A percentile compares a stretch with the other conserved stretches of the same genome.
Conservation (phyloP, 2,797 vertebrate genomes). For the Serranus cabrilla region DNA sequence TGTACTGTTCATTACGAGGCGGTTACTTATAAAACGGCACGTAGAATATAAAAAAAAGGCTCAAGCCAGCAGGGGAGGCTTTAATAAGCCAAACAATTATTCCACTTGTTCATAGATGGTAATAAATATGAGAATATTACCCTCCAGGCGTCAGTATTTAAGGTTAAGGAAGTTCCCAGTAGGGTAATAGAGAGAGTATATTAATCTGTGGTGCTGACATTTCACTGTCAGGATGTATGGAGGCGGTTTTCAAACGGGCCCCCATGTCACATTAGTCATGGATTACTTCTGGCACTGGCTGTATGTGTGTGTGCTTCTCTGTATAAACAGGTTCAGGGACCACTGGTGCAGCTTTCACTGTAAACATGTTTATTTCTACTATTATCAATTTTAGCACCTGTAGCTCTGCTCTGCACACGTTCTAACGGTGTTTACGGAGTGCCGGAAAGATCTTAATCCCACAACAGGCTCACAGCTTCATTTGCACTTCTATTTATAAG, state of each 20-base stretch:
- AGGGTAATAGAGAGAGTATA: constrained; percentile 45
- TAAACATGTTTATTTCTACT: constrained; percentile 5
- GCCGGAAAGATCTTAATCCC: constrained; percentile 48
- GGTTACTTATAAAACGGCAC: constrained; percentile 18
- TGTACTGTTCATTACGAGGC: constrained; percentile 34
- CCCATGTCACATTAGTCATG: constrained; percentile 51
- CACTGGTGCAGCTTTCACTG: constrained; percentile 9
- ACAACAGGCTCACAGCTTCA: constrained; percentile 36
- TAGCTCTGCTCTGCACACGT: not conserved
- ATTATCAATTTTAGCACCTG: not conserved
- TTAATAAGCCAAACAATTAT: constrained; percentile 47
- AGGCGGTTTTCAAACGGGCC: constrained; percentile 47
- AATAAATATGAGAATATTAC: constrained; percentile 34
- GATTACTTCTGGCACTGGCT: constrained; percentile 11
- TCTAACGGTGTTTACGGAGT: constrained; percentile 44
- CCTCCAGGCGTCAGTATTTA: constrained; percentile 27
- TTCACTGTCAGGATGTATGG: constrained; percentile 48
- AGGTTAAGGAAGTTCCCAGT: constrained; percentile 34
- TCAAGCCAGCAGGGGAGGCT: not conserved
- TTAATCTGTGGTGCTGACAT: constrained; percentile 60
- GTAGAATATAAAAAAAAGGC: constrained; percentile 14
- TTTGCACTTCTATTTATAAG: constrained; percentile 19
- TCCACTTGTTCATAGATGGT: constrained; percentile 18
- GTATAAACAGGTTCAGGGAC: constrained; percentile 12
- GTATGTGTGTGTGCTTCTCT: not conserved